These are phyloP conservation scores for Eupithecia inturbata DNA, from an alignment of 2,888 invertebrate genomes.

Conservation along the genomic window DNA sequence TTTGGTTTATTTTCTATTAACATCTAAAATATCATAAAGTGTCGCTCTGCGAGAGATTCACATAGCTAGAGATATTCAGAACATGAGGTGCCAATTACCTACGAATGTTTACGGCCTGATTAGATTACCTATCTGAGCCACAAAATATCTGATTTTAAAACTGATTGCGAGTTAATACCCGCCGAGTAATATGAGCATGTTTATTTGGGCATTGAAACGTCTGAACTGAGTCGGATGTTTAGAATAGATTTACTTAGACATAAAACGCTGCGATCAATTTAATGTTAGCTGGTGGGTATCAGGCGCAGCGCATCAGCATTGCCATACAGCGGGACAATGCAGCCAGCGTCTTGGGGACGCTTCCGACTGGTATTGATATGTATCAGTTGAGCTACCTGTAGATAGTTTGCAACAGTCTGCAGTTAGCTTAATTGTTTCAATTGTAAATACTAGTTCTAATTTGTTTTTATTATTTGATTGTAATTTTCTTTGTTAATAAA, in stretches of 20 bases:
- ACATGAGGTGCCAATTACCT: not conserved
- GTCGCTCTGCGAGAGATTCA: not conserved
- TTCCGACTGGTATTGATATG: too few relatives aligned
- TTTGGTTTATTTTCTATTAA: too few relatives aligned
- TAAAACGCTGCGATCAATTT: not conserved
- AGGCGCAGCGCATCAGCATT: too few relatives aligned
- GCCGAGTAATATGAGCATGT: not conserved
- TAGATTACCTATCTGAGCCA: constrained; percentile 2
- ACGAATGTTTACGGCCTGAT: not conserved
- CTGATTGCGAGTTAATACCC: not conserved
- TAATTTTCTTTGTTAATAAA: too few relatives aligned
- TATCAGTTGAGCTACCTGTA: too few relatives aligned
- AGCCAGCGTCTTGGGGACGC: too few relatives aligned
- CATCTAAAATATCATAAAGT: not conserved
- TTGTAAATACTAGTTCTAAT: too few relatives aligned
- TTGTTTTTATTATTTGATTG: too few relatives aligned
- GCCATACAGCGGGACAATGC: too few relatives aligned
- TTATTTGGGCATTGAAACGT: not conserved
- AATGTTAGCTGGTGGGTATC: too few relatives aligned
- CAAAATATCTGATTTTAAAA: not conserved
- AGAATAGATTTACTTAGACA: constrained; percentile 1
- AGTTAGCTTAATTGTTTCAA: too few relatives aligned
- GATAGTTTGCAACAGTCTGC: too few relatives aligned
- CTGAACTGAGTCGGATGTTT: not conserved
- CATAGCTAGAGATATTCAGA: not conserved